A percentile compares a stretch with the other conserved stretches of the same genome.
Evolutionary conservation across 2,113 vertebrate species (phyloP).

Genomic region (Sturnira hondurensis): DNA sequence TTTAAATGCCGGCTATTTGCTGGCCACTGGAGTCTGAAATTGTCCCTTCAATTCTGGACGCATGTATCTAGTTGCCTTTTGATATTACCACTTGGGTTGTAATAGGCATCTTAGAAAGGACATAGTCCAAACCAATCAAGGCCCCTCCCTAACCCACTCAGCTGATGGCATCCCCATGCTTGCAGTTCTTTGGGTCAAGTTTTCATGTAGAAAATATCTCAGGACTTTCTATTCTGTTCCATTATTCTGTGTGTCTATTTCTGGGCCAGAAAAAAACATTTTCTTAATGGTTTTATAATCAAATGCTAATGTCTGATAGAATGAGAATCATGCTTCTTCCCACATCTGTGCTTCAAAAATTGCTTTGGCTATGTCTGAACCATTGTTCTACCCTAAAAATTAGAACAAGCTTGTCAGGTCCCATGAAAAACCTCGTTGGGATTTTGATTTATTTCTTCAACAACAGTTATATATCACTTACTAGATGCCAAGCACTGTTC

Average conservation of each 20-base stretch:
- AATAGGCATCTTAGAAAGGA: background rate
- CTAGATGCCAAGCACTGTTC: background rate
- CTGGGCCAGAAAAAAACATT: background rate
- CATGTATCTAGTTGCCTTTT: background rate
- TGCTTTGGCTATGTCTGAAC: constrained; percentile 50
- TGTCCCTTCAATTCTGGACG: background rate
- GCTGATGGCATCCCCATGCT: background rate
- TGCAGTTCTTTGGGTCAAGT: background rate
- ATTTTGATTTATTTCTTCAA: constrained; percentile 66
- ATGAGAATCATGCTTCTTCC: constrained; percentile 21
- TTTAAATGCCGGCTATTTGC: background rate
- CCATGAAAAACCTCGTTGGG: background rate
- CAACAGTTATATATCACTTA: constrained; percentile 36
- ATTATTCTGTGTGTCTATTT: background rate
- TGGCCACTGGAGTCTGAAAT: background rate
- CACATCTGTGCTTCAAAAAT: constrained; percentile 46
- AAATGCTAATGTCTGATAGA: constrained; percentile 26
- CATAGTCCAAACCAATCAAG: background rate
- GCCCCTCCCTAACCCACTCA: background rate
- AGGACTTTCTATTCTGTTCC: background rate
- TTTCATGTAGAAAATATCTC: background rate
- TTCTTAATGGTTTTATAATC: constrained; percentile 45
- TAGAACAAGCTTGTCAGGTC: constrained; percentile 39
- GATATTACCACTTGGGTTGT: background rate
- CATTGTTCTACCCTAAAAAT: constrained; percentile 37